These are phyloP conservation scores for Epinotia ramella DNA, from an alignment of 2,888 invertebrate species.

Conservation along the genomic window DNA sequence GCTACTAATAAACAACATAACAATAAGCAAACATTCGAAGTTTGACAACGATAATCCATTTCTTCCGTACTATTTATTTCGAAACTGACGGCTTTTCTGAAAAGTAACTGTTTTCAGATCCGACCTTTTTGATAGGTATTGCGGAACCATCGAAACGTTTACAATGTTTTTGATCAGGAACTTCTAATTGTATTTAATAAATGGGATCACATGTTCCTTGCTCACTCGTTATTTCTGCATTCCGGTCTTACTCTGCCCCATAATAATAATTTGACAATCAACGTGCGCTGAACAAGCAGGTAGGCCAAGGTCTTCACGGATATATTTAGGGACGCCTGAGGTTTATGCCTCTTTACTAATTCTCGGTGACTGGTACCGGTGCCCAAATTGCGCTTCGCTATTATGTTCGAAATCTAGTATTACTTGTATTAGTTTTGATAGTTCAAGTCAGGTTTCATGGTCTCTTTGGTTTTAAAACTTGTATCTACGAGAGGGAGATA, in stretches of 20 bases:
- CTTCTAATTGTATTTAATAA: too few relatives aligned
- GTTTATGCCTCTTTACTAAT: not conserved
- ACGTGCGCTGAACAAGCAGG: slow-evolving; percentile 13
- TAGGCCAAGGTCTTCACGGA: slow-evolving; percentile 36
- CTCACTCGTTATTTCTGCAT: too few relatives aligned
- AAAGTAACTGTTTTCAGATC: too few relatives aligned
- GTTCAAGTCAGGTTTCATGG: too few relatives aligned
- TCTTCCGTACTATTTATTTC: too few relatives aligned
- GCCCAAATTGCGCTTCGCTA: not conserved
- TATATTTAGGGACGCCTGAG: slow-evolving; percentile 28
- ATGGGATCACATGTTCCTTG: too few relatives aligned
- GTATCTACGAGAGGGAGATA: too few relatives aligned
- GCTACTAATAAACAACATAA: too few relatives aligned
- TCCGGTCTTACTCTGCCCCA: not conserved
- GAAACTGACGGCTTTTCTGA: too few relatives aligned
- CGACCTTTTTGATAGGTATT: not conserved
- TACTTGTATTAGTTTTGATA: not conserved
- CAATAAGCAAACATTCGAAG: too few relatives aligned
- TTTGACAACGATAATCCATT: too few relatives aligned
- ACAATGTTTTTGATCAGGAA: not conserved
- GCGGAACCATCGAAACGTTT: not conserved
- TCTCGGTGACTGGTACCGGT: not conserved
- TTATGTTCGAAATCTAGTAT: not conserved
- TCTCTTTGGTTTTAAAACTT: too few relatives aligned
- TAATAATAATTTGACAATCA: slow-evolving; percentile 9